Evolutionary conservation across 1,140 invertebrate species (phyloP).

Genomic region (Caenorhabditis brenneri): DNA sequence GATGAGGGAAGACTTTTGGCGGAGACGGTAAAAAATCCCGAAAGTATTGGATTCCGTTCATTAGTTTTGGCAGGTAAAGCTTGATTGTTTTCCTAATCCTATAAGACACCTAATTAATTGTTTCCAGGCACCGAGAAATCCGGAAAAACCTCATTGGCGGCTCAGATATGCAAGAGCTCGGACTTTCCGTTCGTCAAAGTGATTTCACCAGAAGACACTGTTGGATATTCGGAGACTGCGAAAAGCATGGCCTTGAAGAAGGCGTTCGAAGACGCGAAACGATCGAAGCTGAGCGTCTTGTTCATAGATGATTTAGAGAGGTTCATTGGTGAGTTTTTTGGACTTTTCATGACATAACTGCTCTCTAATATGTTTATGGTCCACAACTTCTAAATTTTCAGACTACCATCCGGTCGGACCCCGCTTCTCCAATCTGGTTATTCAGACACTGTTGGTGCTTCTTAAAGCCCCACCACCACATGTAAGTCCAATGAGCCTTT

Average conservation of each 20-base stretch:
- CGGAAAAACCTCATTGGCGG: constrained; percentile 94
- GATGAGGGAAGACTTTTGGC: constrained; percentile 89
- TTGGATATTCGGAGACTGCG: constrained; percentile 91
- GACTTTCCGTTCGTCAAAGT: constrained; percentile 95
- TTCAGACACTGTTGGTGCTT: constrained; percentile 91
- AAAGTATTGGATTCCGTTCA: constrained; percentile 74
- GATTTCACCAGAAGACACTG: constrained; percentile 91
- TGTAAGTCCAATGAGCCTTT: constrained; percentile 36
- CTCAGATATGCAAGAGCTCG: constrained; percentile 90
- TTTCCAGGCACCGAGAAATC: constrained; percentile 80
- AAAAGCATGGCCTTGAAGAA: constrained; percentile 90
- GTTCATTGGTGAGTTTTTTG: constrained; percentile 76
- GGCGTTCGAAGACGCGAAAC: constrained; percentile 98
- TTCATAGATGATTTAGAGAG: constrained; percentile 97
- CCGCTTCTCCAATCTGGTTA: constrained; percentile 92
- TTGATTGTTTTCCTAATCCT: constrained; percentile 45
- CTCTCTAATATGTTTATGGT: background rate
- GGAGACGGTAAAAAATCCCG: constrained; percentile 82
- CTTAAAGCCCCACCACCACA: constrained; percentile 90
- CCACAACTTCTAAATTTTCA: too few species aligned
- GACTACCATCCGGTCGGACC: constrained; percentile 98
- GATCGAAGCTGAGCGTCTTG: constrained; percentile 91
- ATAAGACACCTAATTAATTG: background rate
- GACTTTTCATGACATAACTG: background rate
- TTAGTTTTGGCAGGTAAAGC: constrained; percentile 52